Evolutionary conservation across 2,888 invertebrate species (phyloP).

Genomic region (Antheraea assamensis): DNA sequence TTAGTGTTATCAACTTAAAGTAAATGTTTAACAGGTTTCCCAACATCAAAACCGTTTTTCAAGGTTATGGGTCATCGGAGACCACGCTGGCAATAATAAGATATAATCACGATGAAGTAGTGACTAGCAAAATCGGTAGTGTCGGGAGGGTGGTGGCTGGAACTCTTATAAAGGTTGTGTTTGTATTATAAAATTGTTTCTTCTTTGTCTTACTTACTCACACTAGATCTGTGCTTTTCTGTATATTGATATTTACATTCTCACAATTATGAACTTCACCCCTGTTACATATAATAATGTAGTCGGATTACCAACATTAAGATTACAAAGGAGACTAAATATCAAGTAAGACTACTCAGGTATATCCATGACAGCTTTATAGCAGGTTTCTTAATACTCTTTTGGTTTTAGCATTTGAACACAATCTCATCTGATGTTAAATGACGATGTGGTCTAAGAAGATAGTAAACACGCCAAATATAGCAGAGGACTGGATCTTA

Average conservation of each 20-base stretch:
- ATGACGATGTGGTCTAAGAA: too few species aligned
- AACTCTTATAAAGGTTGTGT: slow-evolving; percentile 59
- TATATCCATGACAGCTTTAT: too few species aligned
- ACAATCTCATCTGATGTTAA: too few species aligned
- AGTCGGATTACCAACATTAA: too few species aligned
- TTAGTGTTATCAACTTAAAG: neutral
- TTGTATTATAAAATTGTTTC: too few species aligned
- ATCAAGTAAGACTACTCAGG: neutral
- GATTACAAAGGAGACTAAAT: neutral
- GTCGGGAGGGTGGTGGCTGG: slow-evolving; percentile 50
- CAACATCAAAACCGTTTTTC: slow-evolving; percentile 44
- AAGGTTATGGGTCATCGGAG: slow-evolving; percentile 70
- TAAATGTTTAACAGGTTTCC: slow-evolving; percentile 56
- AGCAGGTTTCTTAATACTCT: too few species aligned
- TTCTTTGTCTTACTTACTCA: neutral
- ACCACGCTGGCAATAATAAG: slow-evolving; percentile 45
- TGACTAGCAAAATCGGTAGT: slow-evolving; percentile 45
- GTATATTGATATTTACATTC: too few species aligned
- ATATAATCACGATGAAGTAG: slow-evolving; percentile 21
- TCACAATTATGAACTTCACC: too few species aligned
- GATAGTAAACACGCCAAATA: too few species aligned
- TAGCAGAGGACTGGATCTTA: neutral
- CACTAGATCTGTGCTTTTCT: too few species aligned
- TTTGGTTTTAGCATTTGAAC: too few species aligned
- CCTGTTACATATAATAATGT: too few species aligned